Percentiles rank a stretch among this genome's conserved stretches.
Conservation (phyloP, 2,797 vertebrate genomes). For the Neomorphus geoffroyi region DNA sequence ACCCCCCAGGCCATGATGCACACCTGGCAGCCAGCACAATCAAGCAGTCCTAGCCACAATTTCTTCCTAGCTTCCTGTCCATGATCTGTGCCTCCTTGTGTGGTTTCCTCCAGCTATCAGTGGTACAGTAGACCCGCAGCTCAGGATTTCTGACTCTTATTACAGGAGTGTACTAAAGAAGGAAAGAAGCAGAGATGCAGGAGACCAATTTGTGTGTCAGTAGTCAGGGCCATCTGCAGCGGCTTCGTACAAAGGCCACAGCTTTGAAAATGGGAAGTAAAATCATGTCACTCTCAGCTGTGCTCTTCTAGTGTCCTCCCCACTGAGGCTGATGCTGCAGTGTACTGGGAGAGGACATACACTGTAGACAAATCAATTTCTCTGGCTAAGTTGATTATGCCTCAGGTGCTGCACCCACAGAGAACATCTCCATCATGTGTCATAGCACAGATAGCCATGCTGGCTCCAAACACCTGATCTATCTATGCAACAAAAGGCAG, state of each 20-base stretch:
- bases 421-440: not conserved
- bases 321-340: not conserved
- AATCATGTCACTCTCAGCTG: not conserved
- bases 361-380: not conserved
- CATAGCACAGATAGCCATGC: not conserved
- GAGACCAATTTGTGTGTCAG: not conserved
- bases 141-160: not conserved
- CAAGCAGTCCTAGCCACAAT: not conserved
- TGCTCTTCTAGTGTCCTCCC: not conserved
- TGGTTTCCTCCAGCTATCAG: not conserved
- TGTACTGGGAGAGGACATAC: not conserved
- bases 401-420: not conserved
- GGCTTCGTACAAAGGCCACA: not conserved
- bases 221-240: not conserved
- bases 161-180: not conserved
- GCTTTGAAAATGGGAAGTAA: not conserved
- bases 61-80: not conserved
- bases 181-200: not conserved
- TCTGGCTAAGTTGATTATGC: not conserved
- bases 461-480: not conserved
- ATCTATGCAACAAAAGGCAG: not conserved
- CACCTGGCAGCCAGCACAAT: not conserved
- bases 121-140: not conserved
- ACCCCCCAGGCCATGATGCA: not conserved
- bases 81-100: rapidly evolving